A percentile compares a stretch with the other conserved stretches of the same genome.
phyloP scores from a whole-genome alignment of 2,888 invertebrate genomes.

The Cheilosia urbana region DNA sequence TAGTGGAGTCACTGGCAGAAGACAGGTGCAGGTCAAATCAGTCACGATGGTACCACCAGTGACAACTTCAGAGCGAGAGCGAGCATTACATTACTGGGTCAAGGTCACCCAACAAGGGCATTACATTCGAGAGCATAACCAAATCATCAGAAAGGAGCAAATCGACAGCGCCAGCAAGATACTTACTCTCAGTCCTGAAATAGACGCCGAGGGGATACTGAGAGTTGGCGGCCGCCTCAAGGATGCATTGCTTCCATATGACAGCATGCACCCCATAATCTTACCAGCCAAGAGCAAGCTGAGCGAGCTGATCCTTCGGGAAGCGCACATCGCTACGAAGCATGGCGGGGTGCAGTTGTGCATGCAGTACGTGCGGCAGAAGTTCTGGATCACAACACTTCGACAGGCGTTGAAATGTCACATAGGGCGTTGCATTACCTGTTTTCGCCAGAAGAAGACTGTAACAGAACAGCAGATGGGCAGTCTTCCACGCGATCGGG shows the following conservation, averaged over 20 bases:
- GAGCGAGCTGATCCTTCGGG: background rate
- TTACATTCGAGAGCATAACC: background rate
- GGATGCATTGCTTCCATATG: conserved; percentile 14
- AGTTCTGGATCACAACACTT: background rate
- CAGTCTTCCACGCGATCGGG: conserved; percentile 1
- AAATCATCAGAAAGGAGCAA: background rate
- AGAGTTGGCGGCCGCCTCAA: conserved; percentile 24
- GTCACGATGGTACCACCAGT: conserved; percentile 5
- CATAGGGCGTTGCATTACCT: background rate
- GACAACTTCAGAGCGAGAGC: background rate
- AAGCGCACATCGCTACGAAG: background rate
- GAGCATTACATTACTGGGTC: conserved; percentile 16
- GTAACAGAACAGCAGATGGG: conserved; percentile 6
- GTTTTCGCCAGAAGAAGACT: background rate
- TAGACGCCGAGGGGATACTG: conserved; percentile 8
- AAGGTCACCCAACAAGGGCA: background rate
- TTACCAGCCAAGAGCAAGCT: background rate
- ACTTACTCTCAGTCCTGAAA: conserved; percentile 6
- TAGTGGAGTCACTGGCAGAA: background rate
- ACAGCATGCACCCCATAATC: conserved; percentile 13
- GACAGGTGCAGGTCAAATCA: background rate
- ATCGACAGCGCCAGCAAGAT: conserved; percentile 1
- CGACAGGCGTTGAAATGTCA: conserved; percentile 10
- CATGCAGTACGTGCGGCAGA: no score
- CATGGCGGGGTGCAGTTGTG: conserved; percentile 5